Evolutionary conservation across 64 coral and sea anemone species (phyloP), one percentile per base, ranked within the genome.

Genomic region (Hydrozoanthus tunicans): DNA sequence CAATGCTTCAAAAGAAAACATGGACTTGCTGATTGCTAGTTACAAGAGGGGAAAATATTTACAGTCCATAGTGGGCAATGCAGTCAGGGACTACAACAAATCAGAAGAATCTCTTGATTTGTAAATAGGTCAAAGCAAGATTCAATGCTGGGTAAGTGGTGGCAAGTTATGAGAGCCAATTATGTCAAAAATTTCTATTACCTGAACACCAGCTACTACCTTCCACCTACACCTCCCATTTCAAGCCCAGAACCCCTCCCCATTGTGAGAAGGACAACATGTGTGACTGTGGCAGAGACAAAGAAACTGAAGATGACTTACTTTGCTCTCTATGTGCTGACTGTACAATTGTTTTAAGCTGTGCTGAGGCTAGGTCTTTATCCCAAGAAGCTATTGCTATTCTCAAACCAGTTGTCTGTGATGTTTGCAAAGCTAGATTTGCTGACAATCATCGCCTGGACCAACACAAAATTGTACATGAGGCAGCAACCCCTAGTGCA

Each of bases 241-340:
- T 73, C 51, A 89, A 89, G 73, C 73, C 67, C 53, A 89, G 68
- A 89, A 74, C 58, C 26, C 66, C 85, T 73, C 85, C 85, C 64
- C 69, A 89, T 73, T 89, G 70, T 75, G 85, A 89, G n/a, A 56
- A 54, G 56, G 85, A 89, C 69, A 73, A 67, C 69, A 73, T 89
- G 32, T 89, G 85, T 89, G 85, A 70, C 51, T 89, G 85, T 75
- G 85, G 85, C 10, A 17, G 85, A 89, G 53, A 56, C 11, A 74
- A 55, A 73, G 13, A 55, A 74, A 73, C 5, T 53, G 70, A 89
- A 73, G 9, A 67, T 56, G 51, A 89, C 64, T 72, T 43, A 32
- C 25, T 54, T 89, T 89, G 85, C 69, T 58, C 56, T 89, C 56
- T 74, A 8, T 89, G 85, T 89, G 32, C 23, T 89, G 59, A 89